Evolutionary conservation across 2,113 vertebrate genomes (phyloP).

Genomic region (Heptranchias perlo): DNA sequence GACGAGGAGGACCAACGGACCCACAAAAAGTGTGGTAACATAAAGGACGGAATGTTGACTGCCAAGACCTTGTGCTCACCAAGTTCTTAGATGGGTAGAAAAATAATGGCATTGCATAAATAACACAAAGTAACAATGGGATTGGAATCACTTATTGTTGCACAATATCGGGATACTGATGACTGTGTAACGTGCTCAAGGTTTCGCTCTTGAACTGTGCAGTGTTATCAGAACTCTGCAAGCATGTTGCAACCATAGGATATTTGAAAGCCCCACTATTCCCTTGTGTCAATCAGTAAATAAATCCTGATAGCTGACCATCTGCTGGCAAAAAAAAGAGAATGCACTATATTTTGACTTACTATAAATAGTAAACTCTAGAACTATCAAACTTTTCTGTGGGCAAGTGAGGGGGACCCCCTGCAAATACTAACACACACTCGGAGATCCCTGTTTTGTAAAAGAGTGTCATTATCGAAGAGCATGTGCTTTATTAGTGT

Average conservation of each 20-base stretch:
- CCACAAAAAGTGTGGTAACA: not conserved
- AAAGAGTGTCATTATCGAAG: not conserved
- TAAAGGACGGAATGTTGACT: not conserved
- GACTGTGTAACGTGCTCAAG: not conserved
- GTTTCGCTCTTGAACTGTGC: not conserved
- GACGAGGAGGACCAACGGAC: not conserved
- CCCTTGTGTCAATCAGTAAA: not conserved
- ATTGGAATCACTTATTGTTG: too few species aligned
- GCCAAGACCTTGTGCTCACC: not conserved
- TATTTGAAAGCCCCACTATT: not conserved
- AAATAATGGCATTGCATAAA: too few species aligned
- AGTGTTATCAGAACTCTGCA: not conserved
- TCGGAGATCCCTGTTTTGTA: not conserved
- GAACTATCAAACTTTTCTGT: not conserved
- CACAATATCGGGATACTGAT: too few species aligned
- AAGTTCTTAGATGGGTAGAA: not conserved
- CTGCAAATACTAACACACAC: not conserved
- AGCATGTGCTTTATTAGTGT: not conserved
- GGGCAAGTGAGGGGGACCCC: too few species aligned
- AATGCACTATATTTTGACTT: too few species aligned
- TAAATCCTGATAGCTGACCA: not conserved
- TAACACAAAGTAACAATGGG: not conserved
- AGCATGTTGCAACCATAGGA: not conserved
- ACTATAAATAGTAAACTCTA: too few species aligned
- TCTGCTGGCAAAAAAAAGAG: not conserved